Conservation (phyloP, 2,888 invertebrate species). For the Sympetrum striolatum region DNA sequence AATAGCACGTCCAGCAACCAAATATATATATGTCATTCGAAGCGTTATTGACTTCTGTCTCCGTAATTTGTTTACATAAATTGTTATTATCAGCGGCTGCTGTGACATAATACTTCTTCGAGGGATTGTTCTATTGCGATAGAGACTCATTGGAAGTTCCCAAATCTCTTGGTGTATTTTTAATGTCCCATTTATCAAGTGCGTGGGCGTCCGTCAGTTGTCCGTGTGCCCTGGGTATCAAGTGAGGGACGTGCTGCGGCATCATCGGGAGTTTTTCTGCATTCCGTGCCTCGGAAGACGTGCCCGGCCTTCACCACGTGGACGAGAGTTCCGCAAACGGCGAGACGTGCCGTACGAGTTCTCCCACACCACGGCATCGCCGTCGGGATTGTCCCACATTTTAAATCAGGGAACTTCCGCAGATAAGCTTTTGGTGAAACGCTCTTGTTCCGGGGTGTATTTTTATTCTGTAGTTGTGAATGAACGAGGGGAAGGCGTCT, state of each 20-base stretch:
- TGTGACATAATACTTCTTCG: too few relatives aligned
- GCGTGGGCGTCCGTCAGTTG: background rate
- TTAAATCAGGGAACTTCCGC: conserved; percentile 23
- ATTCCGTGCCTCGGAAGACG: background rate
- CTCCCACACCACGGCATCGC: background rate
- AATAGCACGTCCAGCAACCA: too few relatives aligned
- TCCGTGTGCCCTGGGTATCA: background rate
- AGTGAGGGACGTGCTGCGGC: background rate
- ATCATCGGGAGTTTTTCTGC: background rate
- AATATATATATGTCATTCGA: too few relatives aligned
- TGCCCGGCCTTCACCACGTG: conserved; percentile 6
- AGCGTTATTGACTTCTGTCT: too few relatives aligned
- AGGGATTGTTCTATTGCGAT: too few relatives aligned
- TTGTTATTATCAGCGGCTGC: too few relatives aligned
- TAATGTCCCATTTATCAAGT: background rate
- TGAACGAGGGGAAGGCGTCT: background rate
- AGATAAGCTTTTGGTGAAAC: background rate
- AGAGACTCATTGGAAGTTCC: too few relatives aligned
- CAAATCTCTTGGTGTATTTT: background rate
- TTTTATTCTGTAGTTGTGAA: conserved; percentile 4
- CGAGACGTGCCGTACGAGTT: background rate
- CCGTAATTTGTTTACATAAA: too few relatives aligned
- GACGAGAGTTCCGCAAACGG: conserved; percentile 6
- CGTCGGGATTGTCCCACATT: conserved; percentile 30
- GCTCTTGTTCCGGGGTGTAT: conserved; percentile 14